Evolutionary conservation across 2,113 vertebrate genomes (phyloP).

Genomic region (Microcebus lehilahytsara): DNA sequence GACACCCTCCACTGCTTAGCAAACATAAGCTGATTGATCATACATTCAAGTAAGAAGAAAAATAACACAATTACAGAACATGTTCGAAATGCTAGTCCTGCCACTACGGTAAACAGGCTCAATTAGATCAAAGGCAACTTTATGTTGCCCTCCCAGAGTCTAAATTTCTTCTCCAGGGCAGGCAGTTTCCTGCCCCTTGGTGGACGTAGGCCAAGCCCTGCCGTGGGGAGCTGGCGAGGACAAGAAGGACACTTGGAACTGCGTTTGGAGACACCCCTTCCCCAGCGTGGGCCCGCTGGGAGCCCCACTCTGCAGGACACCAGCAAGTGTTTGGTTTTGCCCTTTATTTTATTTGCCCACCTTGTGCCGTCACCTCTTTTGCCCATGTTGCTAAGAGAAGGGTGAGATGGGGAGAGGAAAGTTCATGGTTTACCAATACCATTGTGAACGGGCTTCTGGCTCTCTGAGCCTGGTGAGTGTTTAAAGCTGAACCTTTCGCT

Average conservation of each 20-base stretch:
- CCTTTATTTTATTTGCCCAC: not conserved
- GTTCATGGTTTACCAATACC: fast-evolving
- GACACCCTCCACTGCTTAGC: not conserved
- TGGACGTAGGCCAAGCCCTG: not conserved
- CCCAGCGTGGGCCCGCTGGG: not conserved
- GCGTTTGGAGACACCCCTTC: not conserved
- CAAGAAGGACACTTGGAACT: not conserved
- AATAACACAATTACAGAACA: not conserved
- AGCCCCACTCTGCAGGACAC: not conserved
- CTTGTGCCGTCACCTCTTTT: not conserved
- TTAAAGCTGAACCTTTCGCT: not conserved
- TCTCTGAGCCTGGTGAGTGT: not conserved
- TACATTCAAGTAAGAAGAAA: not conserved
- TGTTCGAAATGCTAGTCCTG: not conserved
- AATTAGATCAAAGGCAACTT: not conserved
- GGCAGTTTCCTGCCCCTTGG: not conserved
- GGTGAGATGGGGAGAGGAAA: not conserved
- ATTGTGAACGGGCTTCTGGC: not conserved
- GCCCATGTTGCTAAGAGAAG: not conserved
- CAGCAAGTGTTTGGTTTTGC: not conserved
- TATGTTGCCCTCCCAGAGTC: not conserved
- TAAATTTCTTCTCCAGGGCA: not conserved
- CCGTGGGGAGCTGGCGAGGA: too few species aligned
- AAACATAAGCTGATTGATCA: not conserved
- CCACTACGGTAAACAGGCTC: not conserved